Evolutionary conservation across 2,888 invertebrate genomes (phyloP), one percentile per base, ranked within the genome.

Genomic region (Carcina quercana): DNA sequence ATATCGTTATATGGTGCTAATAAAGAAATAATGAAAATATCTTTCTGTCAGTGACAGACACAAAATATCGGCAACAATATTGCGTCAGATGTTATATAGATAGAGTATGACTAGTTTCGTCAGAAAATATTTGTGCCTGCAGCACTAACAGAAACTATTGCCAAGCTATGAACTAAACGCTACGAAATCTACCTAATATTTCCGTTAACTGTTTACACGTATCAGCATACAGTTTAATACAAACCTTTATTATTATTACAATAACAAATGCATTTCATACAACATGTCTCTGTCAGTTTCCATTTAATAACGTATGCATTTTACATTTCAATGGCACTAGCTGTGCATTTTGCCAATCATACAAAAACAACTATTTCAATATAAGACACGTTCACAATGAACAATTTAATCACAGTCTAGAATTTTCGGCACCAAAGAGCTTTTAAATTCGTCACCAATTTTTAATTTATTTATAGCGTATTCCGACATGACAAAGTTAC

Each of bases 381-480:
- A 83, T 83, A 82, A 83, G 83, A 83, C 83, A 82, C 83, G 76
- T 79, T 71, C 79, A 60, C 69, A 71, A 78, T 79, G 80, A 80
- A 83, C 82, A 78, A 74, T 80, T 79, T 72, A 72, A 83, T 83
- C 82, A 83, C 83, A 82, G 83, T 80, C 79, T 75, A 82, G 75
- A 78, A 80, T 74, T 72, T 80, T 79, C 82, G 79, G 82, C 82
- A 82, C 82, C 82, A 74, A 78, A 79, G 72, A 79, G 73, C 74
- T 71, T 70, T 69, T 79, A 79, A 80, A 79, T 80, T 80, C 79
- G 79, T 79, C 78, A 68, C 72, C 70, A 57, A 52, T 59, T 64
- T 54, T 58, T 57, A 39, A 43, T 54, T 58, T 57, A 39, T 45
- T 42, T 42, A 44, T 58, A 59, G 57, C 61, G 53, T 53, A 58